Evolutionary conservation across 2,888 invertebrate genomes (phyloP), one percentile per base, ranked within the genome.

Genomic region (Muscina levida): DNA sequence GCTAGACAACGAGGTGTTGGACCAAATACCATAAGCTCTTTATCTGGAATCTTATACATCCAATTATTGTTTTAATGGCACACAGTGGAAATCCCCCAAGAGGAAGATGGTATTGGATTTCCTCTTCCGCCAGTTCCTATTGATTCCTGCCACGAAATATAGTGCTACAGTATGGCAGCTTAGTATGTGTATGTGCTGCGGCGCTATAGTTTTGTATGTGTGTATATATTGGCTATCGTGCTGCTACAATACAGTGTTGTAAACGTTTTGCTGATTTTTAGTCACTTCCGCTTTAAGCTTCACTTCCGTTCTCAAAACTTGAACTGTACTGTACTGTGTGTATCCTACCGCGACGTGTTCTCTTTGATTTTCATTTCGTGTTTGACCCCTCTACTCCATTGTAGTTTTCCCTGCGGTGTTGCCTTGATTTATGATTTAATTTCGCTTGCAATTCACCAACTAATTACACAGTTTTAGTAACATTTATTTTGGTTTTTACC

Each of bases 351-450:
- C 10, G 22, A 22, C 11, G 8, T 8, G 51, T 51, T 22, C 4
- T 31, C 31, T 5, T 31, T 31, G 4, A 8, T 31, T 67, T 67
- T 46, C 37, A 22, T 62, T 42, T 3, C 17, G 19, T 17, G 6
- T 24, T 56, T 56, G 13, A n/a, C 24, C 13, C 13, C 37, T 67
- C 26, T 5, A 10, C 24, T 57, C 13, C 37, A 44, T 66, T 74
- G 57, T 56, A 37, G 56, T 53, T 37, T 10, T 62, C 68, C 67
- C 57, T 44, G 17, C 48, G 68, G 68, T 44, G 31, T 48, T 56
- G 53, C 37, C 22, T 72, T 76, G 79, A 79, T 79, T 79, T 76
- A 76, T 79, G 15, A 62, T 66, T 72, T 48, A 10, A 37, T 57
- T 76, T 62, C 26, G 31, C 13, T 56, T 42, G 22, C 39, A 72